phyloP scores from a whole-genome alignment of 2,113 vertebrate genomes.

The Semnopithecus entellus region DNA sequence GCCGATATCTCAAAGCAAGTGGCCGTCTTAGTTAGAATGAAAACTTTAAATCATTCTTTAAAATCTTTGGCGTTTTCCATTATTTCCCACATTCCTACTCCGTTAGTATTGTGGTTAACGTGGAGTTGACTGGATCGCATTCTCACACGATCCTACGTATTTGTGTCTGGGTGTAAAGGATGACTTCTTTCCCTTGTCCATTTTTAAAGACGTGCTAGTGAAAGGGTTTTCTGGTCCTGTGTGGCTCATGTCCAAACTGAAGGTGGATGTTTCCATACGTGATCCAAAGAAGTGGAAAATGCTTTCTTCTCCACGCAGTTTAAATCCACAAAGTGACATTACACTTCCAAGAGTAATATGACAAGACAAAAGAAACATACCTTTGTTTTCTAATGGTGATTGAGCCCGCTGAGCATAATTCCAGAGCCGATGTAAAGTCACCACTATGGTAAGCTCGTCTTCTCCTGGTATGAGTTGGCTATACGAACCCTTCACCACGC shows the following conservation, averaged over 20 bases:
- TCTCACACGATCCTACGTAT: background rate
- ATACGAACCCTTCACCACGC: background rate
- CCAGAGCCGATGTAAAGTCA: background rate
- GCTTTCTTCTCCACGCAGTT: background rate
- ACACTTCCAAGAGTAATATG: background rate
- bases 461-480: background rate
- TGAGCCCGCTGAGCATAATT: background rate
- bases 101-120: background rate
- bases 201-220: background rate
- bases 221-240: background rate
- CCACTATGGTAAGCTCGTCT: background rate
- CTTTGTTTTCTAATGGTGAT: background rate
- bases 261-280: background rate
- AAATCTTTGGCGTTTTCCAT: background rate
- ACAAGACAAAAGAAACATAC: background rate
- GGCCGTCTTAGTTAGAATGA: background rate
- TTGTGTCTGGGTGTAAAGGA: background rate
- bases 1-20: background rate
- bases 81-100: background rate
- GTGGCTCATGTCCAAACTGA: background rate
- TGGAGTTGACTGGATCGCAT: background rate
- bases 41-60: background rate
- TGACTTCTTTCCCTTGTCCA: background rate
- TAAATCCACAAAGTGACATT: background rate
- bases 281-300: background rate